Base-by-base conservation (phyloP, 2,888 invertebrate species). In the Sphecodes monilicornis region DNA sequence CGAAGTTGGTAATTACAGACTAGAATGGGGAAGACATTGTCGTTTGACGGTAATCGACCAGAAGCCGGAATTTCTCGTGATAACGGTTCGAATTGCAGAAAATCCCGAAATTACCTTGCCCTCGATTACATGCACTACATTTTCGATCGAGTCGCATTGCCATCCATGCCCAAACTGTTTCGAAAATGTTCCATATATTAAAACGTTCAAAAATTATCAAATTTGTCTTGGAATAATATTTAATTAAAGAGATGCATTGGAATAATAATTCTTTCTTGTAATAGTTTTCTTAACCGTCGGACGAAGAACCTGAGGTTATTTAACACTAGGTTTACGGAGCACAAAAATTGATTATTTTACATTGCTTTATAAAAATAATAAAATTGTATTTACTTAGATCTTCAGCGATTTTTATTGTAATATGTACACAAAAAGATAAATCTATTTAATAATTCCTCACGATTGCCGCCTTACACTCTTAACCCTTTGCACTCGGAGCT, bases 21-120 rank as follows among this genome's bases (percentile, higher is more conserved):
- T 26, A 57, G 70, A 77, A 57, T 46, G 50, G 54, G 16, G 32
- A 29, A 54, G 57, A 70, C 77, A 70, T 77, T 77, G 50, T 57
- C 70, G 71, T 71, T 71, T 16, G 57, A n/a, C 57, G 22, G 76
- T 69, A 76, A 70, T 76, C 54, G 54, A 29, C 43, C 60, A 39
- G 57, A 54, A 43, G 39, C 75, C 66, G 39, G 72, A 57, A 64
- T 64, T 60, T 43, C 70, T 64, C 64, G 64, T n/a, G 43, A 46
- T 32, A n/a, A 54, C 46, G 39, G 41, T 43, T 72, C 10, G 66
- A 66, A 66, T 76, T 26, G 43, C 46, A 18, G 64, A 18, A 76
- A 76, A 66, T 66, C 66, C 11, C 29, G 36, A 64, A 72, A 72
- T 32, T 18, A 41, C 43, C n/a, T 71, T 18, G 43, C 43, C 22